A percentile compares a stretch with the other conserved stretches of the same genome.
Conservation (phyloP, 2,888 invertebrate genomes). For the Lasioglossum zephyrum region DNA sequence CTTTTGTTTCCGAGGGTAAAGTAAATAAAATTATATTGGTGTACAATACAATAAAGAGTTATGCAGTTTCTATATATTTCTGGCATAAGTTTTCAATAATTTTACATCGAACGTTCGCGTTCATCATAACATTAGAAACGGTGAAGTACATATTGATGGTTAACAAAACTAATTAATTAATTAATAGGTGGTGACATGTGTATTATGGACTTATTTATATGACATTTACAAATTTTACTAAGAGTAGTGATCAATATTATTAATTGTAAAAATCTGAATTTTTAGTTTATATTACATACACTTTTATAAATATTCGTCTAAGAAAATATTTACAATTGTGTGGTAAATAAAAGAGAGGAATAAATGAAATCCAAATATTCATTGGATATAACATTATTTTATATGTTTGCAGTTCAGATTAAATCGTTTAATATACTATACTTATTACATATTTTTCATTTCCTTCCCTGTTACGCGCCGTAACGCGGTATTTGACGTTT, state of each 20-base stretch:
- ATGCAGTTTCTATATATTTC: slow-evolving; percentile 9
- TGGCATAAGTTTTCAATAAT: slow-evolving; percentile 15
- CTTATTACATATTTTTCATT: slow-evolving; percentile 18
- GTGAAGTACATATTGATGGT: slow-evolving; percentile 4
- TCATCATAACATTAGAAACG: slow-evolving; percentile 19
- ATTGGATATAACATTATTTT: slow-evolving; percentile 6
- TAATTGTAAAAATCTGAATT: slow-evolving; percentile 27
- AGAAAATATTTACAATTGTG: slow-evolving; percentile 31
- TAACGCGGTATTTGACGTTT: not conserved
- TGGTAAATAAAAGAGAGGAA: not conserved
- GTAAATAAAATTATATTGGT: slow-evolving; percentile 18
- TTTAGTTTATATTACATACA: slow-evolving; percentile 22
- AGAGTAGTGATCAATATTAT: slow-evolving; percentile 23
- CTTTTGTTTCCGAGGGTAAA: not conserved
- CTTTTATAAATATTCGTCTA: slow-evolving; percentile 29
- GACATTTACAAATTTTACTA: slow-evolving; percentile 18
- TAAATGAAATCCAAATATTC: not conserved
- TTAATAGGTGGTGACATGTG: slow-evolving; percentile 11
- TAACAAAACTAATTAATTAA: not conserved
- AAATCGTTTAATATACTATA: not conserved
- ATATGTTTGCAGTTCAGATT: slow-evolving; percentile 8
- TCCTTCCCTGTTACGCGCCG: not conserved
- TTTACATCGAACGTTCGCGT: slow-evolving; percentile 16
- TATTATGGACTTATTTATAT: slow-evolving; percentile 36
- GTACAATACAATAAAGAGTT: slow-evolving; percentile 1